These are phyloP conservation scores for Poeciliopsis occidentalis DNA, from an alignment of 2,113 vertebrate species.

Conservation along the genomic window DNA sequence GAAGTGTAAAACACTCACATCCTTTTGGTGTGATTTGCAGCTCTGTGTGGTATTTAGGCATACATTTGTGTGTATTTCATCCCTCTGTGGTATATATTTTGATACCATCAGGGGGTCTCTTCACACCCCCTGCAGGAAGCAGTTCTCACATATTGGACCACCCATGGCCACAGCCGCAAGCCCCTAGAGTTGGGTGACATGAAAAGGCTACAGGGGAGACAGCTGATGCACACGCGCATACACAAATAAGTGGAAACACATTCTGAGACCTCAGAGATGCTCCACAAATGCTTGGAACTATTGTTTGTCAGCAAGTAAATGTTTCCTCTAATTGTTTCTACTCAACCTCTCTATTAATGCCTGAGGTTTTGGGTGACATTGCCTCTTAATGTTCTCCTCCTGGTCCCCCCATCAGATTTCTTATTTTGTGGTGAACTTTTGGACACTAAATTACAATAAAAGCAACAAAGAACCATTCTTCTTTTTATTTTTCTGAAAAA, in stretches of 20 bases:
- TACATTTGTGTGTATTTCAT: conserved; percentile 38
- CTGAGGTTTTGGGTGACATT: conserved; percentile 51
- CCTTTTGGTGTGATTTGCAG: conserved; percentile 23
- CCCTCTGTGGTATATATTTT: conserved; percentile 66
- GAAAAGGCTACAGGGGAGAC: conserved; percentile 60
- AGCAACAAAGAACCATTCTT: background rate
- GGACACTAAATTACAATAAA: background rate
- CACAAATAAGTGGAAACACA: conserved; percentile 12
- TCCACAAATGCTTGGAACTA: conserved; percentile 42
- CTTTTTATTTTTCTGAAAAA: background rate
- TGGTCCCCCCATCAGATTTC: background rate
- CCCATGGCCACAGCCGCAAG: conserved; percentile 52
- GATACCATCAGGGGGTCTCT: conserved; percentile 70
- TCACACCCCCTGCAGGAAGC: conserved; percentile 75
- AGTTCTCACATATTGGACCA: conserved; percentile 72
- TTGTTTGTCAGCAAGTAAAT: conserved; percentile 55
- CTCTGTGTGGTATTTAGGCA: conserved; percentile 12
- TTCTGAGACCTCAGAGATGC: conserved; percentile 37
- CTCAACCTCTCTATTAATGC: conserved; percentile 20
- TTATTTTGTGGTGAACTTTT: background rate
- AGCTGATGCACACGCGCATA: conserved; percentile 45
- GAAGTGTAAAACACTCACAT: conserved; percentile 19
- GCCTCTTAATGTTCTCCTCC: conserved; percentile 25
- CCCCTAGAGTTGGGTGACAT: conserved; percentile 69
- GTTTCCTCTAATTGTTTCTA: conserved; percentile 32